These are phyloP conservation scores for Periophthalmus modestus DNA, from an alignment of 2,113 vertebrate species.

Conservation along the genomic window DNA sequence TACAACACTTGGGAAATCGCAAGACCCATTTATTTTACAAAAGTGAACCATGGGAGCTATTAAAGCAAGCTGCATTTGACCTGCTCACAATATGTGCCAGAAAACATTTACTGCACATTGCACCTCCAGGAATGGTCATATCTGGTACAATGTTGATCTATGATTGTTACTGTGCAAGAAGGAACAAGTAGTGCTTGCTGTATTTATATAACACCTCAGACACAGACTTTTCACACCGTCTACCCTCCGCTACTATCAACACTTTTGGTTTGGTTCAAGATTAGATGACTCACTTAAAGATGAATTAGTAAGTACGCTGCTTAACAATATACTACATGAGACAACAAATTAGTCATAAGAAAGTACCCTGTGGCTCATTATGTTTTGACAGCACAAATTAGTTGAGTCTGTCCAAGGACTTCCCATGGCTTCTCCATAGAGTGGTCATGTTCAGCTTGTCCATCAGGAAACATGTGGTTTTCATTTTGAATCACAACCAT, in stretches of 20 bases:
- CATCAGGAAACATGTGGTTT: conserved; percentile 48
- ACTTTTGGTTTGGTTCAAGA: conserved; percentile 35
- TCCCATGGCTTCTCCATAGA: conserved; percentile 42
- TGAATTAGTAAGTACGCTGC: conserved; percentile 28
- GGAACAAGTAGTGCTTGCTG: conserved; percentile 2
- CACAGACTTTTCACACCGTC: conserved; percentile 24
- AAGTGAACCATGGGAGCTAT: background rate
- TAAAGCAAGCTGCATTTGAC: background rate
- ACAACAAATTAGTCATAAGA: conserved; percentile 48
- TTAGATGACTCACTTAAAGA: conserved; percentile 19
- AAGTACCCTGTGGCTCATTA: conserved; percentile 43
- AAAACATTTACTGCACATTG: background rate
- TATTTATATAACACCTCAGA: conserved; percentile 17
- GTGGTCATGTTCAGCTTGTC: conserved; percentile 22
- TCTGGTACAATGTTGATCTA: background rate
- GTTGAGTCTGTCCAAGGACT: conserved; percentile 24
- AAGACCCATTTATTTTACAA: background rate
- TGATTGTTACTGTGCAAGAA: conserved; percentile 4
- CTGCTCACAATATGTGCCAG: background rate
- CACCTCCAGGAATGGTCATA: background rate
- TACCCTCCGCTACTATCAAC: conserved; percentile 27
- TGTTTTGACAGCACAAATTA: conserved; percentile 39
- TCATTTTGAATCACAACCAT: conserved; percentile 40
- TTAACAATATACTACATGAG: conserved; percentile 20
- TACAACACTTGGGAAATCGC: background rate